Base-by-base conservation (phyloP, 2,113 vertebrate genomes). In the Apus apus region DNA sequence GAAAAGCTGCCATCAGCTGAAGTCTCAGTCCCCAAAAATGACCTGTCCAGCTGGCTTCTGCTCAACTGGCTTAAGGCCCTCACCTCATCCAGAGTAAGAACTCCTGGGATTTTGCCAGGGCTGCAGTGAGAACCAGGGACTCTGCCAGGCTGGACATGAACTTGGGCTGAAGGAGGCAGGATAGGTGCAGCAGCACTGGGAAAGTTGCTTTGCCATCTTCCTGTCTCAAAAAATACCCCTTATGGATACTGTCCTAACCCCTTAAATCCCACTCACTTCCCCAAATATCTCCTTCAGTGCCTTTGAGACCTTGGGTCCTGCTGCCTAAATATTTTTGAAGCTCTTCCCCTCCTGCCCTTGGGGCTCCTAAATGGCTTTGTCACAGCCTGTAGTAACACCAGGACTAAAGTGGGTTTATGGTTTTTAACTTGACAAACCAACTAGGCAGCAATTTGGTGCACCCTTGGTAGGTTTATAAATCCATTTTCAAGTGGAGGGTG, bases 301-400 rank as follows among this genome's bases (percentile, higher is more conserved):
- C 34, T 89, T 29, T 53, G 32, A 79, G 34, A 72, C 18, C 29
- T 53, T 9, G 5, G 27, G 50, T n/a, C 36, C 58, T 17, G 3
- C 36, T 50, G 45, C 25, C 19, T 16, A 54, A n/a, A 3, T 27
- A 6, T 58, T 77, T 38, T 16, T 46, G 20, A 89, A 93, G 34
- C 45, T 45, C 51, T 77, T 94, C 64, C 25, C 53, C 61, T 91
- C 56, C 74, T 57, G 34, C 61, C 36, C 70, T 23, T 26, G 36
- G 88, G 73, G 56, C 17, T 94, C 87, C 70, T 16, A 25, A 65
- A 57, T 9, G 6, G 19, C 57, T 91, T 60, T 5, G 1, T 65
- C 62, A 32, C 2, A 0, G 17, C 18, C 3, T 43, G 29, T 18
- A 18, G 4, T 32, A 54, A 20, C 56, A 27, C 3, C 51, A 71